Evolutionary conservation across 2,888 invertebrate species (phyloP).

Genomic region (Meiosimyza decipiens): DNA sequence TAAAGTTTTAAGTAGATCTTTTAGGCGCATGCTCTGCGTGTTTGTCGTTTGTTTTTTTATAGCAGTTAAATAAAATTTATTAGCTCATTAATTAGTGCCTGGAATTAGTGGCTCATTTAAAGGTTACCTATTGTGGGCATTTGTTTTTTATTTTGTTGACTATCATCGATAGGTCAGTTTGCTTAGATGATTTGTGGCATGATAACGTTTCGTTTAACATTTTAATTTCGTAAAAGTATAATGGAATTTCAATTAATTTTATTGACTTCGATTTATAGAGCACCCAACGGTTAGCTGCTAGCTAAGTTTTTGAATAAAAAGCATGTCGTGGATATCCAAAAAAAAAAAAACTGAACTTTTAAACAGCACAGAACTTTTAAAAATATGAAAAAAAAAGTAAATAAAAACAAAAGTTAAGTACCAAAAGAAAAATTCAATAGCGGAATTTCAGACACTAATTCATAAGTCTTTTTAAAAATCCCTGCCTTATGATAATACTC

Average conservation of each 20-base stretch:
- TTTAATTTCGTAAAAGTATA: neutral
- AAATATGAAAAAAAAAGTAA: too few species aligned
- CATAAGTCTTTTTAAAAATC: neutral
- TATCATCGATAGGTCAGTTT: neutral
- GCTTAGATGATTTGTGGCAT: neutral
- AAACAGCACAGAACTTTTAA: too few species aligned
- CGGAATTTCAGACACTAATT: neutral
- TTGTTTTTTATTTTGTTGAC: too few species aligned
- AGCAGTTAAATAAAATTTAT: conserved; percentile 24
- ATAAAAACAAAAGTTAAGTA: neutral
- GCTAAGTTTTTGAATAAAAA: too few species aligned
- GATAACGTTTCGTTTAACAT: neutral
- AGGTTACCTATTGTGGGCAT: neutral
- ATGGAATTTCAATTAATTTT: neutral
- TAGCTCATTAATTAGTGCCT: conserved; percentile 26
- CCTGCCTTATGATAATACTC: neutral
- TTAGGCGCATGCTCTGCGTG: conserved; percentile 23
- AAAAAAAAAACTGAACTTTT: too few species aligned
- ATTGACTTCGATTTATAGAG: neutral
- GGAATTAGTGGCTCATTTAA: conserved; percentile 33
- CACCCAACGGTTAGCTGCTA: neutral
- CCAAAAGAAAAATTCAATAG: too few species aligned
- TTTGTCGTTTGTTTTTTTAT: neutral
- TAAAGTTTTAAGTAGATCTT: neutral
- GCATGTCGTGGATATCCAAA: too few species aligned